These are phyloP conservation scores for Paguma larvata DNA, from an alignment of 2,797 vertebrate species.

Conservation along the genomic window DNA sequence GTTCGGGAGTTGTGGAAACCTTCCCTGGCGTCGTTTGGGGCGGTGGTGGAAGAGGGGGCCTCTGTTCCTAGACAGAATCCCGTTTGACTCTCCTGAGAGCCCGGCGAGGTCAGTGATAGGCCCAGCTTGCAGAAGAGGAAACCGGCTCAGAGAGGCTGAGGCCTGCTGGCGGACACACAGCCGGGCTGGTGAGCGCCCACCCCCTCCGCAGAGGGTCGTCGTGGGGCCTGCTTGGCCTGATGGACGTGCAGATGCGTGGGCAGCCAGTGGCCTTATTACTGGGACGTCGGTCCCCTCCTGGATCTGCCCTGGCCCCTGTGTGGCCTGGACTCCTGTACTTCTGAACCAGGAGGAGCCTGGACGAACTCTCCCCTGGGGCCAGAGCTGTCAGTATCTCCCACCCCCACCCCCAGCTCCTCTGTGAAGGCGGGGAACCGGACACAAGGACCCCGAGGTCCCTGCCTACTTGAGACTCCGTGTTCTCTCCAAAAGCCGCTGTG, in stretches of 20 bases:
- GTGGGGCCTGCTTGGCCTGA: neutral
- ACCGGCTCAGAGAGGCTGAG: neutral
- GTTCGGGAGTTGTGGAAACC: neutral
- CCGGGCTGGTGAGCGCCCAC: neutral
- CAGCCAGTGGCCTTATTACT: neutral
- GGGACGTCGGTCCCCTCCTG: neutral
- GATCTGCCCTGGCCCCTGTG: neutral
- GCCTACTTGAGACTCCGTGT: neutral
- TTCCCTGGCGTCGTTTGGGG: neutral
- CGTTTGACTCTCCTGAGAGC: neutral
- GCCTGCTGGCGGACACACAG: neutral
- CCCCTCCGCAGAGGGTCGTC: neutral
- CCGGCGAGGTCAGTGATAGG: neutral
- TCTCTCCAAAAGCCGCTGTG: neutral
- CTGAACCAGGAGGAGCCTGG: neutral
- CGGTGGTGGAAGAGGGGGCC: neutral
- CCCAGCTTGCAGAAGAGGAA: neutral
- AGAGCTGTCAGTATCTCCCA: neutral
- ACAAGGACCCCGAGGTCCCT: neutral
- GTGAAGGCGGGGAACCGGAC: neutral
- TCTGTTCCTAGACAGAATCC: neutral
- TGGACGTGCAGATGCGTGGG: neutral
- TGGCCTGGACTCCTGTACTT: neutral
- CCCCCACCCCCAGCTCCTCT: neutral
- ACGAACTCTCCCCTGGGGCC: neutral